Percentiles rank a stretch among this genome's conserved stretches.
These are phyloP conservation scores for Drosophila ohnishii DNA, from an alignment of 1,140 invertebrate species.

Conservation along the genomic window DNA sequence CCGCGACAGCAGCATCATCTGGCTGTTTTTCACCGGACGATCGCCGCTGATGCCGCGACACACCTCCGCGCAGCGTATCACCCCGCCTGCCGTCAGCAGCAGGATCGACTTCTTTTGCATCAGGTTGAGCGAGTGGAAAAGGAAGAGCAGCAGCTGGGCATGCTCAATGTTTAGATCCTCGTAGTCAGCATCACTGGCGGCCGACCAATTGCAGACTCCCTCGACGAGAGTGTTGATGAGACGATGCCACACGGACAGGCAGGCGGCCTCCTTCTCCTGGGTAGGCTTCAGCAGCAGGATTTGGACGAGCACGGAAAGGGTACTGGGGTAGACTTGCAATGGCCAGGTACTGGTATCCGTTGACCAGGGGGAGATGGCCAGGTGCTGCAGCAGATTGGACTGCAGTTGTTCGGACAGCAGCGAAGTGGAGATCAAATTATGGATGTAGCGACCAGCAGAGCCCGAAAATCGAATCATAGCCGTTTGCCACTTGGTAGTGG, in stretches of 20 bases:
- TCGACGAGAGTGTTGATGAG: constrained; percentile 93
- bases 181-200: constrained; percentile 65
- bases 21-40: constrained; percentile 85
- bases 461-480: constrained; percentile 82
- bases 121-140: constrained; percentile 96
- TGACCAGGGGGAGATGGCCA: constrained; percentile 90
- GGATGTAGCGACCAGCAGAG: constrained; percentile 80
- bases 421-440: constrained; percentile 90
- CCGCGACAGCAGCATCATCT: constrained; percentile 92
- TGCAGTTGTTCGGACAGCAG: constrained; percentile 88
- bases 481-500: constrained; percentile 73
- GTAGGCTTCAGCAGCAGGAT: constrained; percentile 91
- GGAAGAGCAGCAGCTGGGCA: constrained; percentile 94
- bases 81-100: constrained; percentile 89
- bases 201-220: constrained; percentile 85
- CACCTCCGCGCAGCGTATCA: constrained; percentile 87
- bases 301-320: constrained; percentile 89
- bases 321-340: constrained; percentile 92
- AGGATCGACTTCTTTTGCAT: constrained; percentile 98
- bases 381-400: constrained; percentile 88
- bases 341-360: constrained; percentile 89
- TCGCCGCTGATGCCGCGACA: constrained; percentile 84
- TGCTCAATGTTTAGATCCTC: constrained; percentile 97
- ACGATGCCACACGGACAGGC: constrained; percentile 95
- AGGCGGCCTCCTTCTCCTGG: constrained; percentile 93